A percentile compares a stretch with the other conserved stretches of the same genome.
phyloP scores from a whole-genome alignment of 2,113 vertebrate genomes.

The Rallus limicola region DNA sequence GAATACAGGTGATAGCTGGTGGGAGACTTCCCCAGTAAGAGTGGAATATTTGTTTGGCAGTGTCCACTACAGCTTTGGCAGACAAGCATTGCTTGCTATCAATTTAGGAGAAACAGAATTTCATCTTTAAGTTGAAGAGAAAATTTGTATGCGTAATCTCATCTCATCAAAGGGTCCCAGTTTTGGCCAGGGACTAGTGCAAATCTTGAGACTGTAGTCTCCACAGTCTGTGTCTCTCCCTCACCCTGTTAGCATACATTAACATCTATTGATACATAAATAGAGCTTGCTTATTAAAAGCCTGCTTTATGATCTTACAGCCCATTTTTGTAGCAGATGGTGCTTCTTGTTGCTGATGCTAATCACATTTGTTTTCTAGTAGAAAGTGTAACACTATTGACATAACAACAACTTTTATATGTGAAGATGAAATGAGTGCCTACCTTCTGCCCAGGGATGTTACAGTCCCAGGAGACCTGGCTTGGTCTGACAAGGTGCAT shows the following conservation, averaged over 20 bases:
- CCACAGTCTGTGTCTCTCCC: background rate
- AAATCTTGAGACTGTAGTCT: background rate
- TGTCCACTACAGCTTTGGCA: background rate
- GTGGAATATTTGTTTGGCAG: background rate
- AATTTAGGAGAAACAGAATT: background rate
- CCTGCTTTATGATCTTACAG: background rate
- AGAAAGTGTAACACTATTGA: slow-evolving; percentile 16
- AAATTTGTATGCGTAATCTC: background rate
- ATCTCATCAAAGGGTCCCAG: background rate
- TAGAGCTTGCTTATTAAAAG: background rate
- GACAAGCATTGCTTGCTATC: background rate
- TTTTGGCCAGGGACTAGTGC: background rate
- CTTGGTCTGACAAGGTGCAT: background rate
- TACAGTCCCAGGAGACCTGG: background rate
- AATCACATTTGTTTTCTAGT: slow-evolving; percentile 11
- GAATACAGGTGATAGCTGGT: background rate
- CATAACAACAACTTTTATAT: slow-evolving; percentile 24
- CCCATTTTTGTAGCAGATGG: background rate
- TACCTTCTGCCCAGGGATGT: background rate
- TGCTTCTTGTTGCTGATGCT: background rate
- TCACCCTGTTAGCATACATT: background rate
- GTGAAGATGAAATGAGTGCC: slow-evolving; percentile 1
- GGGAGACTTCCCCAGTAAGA: background rate
- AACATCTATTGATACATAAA: background rate
- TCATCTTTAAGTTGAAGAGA: background rate